These are phyloP conservation scores for Australoheros scitulus DNA, from an alignment of 2,113 vertebrate genomes.

Conservation along the genomic window DNA sequence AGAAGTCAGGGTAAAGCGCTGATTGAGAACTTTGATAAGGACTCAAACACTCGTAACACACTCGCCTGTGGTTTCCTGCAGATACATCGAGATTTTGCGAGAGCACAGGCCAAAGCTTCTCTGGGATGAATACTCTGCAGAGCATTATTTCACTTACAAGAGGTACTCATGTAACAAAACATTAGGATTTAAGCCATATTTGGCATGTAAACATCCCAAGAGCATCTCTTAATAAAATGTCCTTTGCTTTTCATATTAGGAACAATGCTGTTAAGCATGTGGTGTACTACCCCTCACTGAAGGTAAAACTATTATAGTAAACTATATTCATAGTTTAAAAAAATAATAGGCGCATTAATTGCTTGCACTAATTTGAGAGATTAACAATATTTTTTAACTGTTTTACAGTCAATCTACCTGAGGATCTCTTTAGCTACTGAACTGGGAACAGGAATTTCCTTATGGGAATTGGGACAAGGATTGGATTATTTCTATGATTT, in stretches of 20 bases:
- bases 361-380: neutral
- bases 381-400: constrained; percentile 8
- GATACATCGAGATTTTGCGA: constrained; percentile 91
- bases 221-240: neutral
- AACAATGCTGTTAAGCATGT: constrained; percentile 86
- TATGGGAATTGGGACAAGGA: constrained; percentile 99
- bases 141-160: constrained; percentile 94
- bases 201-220: neutral
- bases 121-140: constrained; percentile 90
- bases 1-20: neutral
- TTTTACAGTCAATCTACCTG: constrained; percentile 86
- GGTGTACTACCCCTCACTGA: constrained; percentile 92
- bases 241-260: constrained; percentile 76
- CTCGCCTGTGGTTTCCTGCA: constrained; percentile 51
- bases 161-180: constrained; percentile 74
- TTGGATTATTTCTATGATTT: constrained; percentile 99
- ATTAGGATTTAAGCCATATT: neutral
- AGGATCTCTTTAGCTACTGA: constrained; percentile 89
- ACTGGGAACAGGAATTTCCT: constrained; percentile 91
- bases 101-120: constrained; percentile 88
- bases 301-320: constrained; percentile 77
- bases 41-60: neutral
- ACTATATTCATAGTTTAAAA: neutral
- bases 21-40: neutral
- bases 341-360: neutral